Evolutionary conservation across 2,113 vertebrate species (phyloP).

Genomic region (Leucoraja erinaceus): DNA sequence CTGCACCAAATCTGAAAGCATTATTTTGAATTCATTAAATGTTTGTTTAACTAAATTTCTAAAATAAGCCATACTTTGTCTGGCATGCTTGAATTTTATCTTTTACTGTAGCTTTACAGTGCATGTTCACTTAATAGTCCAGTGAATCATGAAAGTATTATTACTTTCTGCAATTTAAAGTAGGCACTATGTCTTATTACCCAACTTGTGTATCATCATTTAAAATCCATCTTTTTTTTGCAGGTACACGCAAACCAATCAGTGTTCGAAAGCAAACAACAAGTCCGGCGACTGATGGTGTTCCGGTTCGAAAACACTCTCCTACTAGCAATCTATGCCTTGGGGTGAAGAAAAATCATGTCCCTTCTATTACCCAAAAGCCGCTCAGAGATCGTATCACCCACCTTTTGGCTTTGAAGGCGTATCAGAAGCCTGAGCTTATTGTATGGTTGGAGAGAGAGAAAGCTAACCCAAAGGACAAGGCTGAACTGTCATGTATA

Average conservation of each 20-base stretch:
- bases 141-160: not conserved
- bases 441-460: constrained; percentile 58
- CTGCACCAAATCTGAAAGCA: not conserved
- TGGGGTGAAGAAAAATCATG: constrained; percentile 50
- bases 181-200: not conserved
- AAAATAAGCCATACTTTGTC: not conserved
- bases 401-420: constrained; percentile 61
- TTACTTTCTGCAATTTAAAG: not conserved
- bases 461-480: constrained; percentile 53
- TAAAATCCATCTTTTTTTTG: not conserved
- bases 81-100: not conserved
- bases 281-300: constrained; percentile 47
- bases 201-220: not conserved
- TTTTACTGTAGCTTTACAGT: not conserved
- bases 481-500: constrained; percentile 54
- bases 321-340: constrained; percentile 49
- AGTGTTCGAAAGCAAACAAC: constrained; percentile 53
- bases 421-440: constrained; percentile 61
- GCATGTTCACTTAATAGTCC: not conserved
- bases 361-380: constrained; percentile 52
- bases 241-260: constrained; percentile 56
- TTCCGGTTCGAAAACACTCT: constrained; percentile 54
- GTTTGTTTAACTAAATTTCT: not conserved
- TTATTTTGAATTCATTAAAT: not conserved
- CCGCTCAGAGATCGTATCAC: constrained; percentile 58